Percentiles rank a stretch among this genome's conserved stretches.
phyloP scores from a whole-genome alignment of 2,113 vertebrate genomes.

The Oostethus manadensis region DNA sequence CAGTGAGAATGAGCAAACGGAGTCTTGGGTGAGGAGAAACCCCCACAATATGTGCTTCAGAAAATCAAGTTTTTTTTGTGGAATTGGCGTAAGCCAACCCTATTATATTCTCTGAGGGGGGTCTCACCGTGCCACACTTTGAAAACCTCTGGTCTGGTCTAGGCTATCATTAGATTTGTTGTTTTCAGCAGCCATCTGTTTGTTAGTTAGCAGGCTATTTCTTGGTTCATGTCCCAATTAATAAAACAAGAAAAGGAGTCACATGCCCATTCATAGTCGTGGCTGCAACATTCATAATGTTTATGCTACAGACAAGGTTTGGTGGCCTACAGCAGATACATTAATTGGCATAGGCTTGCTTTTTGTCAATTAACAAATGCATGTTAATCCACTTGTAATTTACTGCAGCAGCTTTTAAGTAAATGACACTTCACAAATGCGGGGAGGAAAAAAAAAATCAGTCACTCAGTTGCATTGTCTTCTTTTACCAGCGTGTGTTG shows the following conservation, averaged over 20 bases:
- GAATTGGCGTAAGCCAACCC: no score
- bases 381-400: not conserved
- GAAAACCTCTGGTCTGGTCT: not conserved
- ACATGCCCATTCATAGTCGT: not conserved
- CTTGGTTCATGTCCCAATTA: not conserved
- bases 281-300: no score
- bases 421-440: not conserved
- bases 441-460: not conserved
- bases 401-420: not conserved
- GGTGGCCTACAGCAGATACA: not conserved
- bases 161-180: not conserved
- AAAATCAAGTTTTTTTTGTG: no score
- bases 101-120: no score
- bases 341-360: not conserved
- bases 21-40: no score
- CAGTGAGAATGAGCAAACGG: no score
- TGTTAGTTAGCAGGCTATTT: not conserved
- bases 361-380: not conserved
- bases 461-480: constrained; percentile 5
- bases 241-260: no score
- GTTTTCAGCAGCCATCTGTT: not conserved
- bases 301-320: no score
- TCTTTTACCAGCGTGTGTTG: constrained; percentile 12
- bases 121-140: no score
- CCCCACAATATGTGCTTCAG: no score